Conservation (phyloP, 1,140 invertebrate genomes). For the Nixonia krombeini region DNA sequence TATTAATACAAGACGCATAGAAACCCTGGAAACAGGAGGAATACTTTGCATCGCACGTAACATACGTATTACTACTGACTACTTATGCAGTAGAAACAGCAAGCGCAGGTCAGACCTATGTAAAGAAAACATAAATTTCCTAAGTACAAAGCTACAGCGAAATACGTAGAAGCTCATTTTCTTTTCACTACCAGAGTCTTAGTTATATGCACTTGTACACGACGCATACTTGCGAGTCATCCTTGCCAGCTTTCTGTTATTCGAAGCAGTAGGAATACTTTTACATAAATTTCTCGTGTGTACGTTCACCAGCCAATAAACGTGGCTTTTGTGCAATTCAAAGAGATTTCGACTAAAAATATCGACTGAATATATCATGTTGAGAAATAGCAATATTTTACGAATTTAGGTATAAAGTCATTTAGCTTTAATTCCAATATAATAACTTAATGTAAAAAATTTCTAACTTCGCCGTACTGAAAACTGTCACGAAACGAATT, state of each 20-base stretch:
- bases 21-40: too few relatives aligned
- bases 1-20: too few relatives aligned
- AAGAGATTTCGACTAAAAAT: slow-evolving; percentile 37
- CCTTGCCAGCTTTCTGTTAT: slow-evolving; percentile 10
- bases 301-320: slow-evolving; percentile 36
- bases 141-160: neutral
- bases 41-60: too few relatives aligned
- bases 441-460: too few relatives aligned
- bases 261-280: slow-evolving; percentile 29
- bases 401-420: slow-evolving; percentile 10
- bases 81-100: slow-evolving; percentile 3
- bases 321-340: slow-evolving; percentile 28
- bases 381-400: slow-evolving; percentile 25
- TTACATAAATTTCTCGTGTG: slow-evolving; percentile 40
- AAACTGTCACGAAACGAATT: too few relatives aligned
- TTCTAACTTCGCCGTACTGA: too few relatives aligned
- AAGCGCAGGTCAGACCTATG: slow-evolving; percentile 17
- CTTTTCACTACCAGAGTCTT: slow-evolving; percentile 21
- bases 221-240: slow-evolving; percentile 6
- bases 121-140: slow-evolving; percentile 21
- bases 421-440: neutral
- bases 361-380: slow-evolving; percentile 26
- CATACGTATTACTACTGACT: too few relatives aligned
- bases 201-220: slow-evolving; percentile 7
- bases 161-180: slow-evolving; percentile 28